Base-by-base conservation (phyloP, 2,888 invertebrate species). In the Campoletis raptor region DNA sequence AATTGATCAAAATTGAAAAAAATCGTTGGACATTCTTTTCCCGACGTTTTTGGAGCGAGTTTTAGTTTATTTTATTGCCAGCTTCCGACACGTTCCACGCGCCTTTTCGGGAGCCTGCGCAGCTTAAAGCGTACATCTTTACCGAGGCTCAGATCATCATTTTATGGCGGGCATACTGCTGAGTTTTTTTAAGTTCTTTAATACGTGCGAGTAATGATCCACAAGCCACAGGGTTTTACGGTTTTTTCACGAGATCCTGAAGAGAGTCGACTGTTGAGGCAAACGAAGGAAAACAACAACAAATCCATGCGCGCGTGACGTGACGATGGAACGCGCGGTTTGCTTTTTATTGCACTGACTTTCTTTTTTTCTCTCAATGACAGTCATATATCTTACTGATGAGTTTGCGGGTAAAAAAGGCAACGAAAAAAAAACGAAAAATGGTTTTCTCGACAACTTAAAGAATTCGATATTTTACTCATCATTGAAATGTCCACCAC, bases 191-290 rank as follows among this genome's bases (percentile, higher is more conserved):
- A 54, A 82, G 24, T 76, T 81, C 36, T 40, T 67, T 67, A 77
- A 74, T 73, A 78, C 86, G 86, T 76, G 77, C 57, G 77, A 73
- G 66, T 42, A 81, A 85, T 77, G 72, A 66, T 66, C 61, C 73
- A 73, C 40, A 81, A 83, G 78, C 86, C 83, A 45, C 83, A 81
- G 81, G 73, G 45, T 73, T 86, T 86, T 86, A 81, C 86, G 81
- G 81, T 84, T 79, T 81, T 86, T 80, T 84, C 86, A 79, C 70
- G 64, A 74, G 64, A 83, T 69, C 48, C 69, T 61, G 36, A 76
- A 81, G 21, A 69, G 45, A 45, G n/a, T 57, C 36, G 69, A 36
- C n/a, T 69, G 45, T 40, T 21, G 64, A 69, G 61, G 67, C 40
- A 52, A 57, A 45, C 48, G 57, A 73, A 76, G 45, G 40, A 83